Conservation (phyloP, 2,888 invertebrate species). For the Acrocyrtus sp. region DNA sequence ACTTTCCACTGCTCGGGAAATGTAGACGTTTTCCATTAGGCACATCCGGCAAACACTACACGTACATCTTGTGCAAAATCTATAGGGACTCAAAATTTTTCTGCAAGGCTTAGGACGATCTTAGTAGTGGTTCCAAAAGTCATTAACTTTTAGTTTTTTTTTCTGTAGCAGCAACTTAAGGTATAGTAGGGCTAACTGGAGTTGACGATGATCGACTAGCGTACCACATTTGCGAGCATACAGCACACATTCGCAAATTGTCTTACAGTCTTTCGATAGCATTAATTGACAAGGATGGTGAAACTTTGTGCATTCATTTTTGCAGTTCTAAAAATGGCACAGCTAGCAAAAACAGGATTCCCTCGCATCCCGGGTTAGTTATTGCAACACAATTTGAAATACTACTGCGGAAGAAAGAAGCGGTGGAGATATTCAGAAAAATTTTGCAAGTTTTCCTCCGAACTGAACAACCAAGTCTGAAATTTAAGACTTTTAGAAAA, state of each 20-base stretch:
- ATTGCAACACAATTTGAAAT: too few relatives aligned
- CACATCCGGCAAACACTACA: slow-evolving; percentile 9
- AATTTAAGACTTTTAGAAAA: too few relatives aligned
- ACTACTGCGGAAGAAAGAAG: too few relatives aligned
- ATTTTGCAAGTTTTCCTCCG: too few relatives aligned
- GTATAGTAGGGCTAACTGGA: neutral
- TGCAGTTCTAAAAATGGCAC: slow-evolving; percentile 47
- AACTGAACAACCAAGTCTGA: too few relatives aligned
- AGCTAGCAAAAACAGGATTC: slow-evolving; percentile 9
- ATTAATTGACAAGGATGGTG: slow-evolving; percentile 26
- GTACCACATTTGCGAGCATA: neutral
- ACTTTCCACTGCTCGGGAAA: neutral
- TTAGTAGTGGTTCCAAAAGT: too few relatives aligned
- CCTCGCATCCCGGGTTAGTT: slow-evolving; percentile 38
- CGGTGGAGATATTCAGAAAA: too few relatives aligned
- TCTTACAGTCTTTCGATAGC: neutral
- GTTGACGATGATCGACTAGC: neutral
- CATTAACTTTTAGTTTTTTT: slow-evolving; percentile 20
- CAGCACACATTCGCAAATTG: neutral
- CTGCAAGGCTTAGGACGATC: neutral
- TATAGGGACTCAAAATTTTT: slow-evolving; percentile 3
- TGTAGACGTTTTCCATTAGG: slow-evolving; percentile 8
- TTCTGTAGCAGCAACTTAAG: neutral
- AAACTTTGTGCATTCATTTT: slow-evolving; percentile 10
- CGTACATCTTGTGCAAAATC: neutral